A percentile compares a stretch with the other conserved stretches of the same genome.
Evolutionary conservation across 2,113 vertebrate genomes (phyloP).

Genomic region (Lates calcarifer): DNA sequence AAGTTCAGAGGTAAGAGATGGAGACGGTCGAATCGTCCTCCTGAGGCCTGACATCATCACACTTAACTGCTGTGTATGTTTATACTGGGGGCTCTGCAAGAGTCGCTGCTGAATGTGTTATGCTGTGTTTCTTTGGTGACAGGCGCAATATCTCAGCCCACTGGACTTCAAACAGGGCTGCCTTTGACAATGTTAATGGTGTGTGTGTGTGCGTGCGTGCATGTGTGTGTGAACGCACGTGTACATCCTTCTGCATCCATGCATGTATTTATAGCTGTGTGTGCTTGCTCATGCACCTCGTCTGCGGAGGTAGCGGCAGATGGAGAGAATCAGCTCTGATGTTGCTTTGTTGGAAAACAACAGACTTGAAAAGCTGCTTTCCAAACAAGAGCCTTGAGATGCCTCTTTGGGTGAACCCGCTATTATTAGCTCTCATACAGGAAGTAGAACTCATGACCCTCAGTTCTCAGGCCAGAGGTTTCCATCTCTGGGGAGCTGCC

Average conservation of each 20-base stretch:
- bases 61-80: slow-evolving; percentile 59
- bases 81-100: slow-evolving; percentile 41
- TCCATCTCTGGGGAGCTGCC: slow-evolving; percentile 43
- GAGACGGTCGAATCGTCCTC: background rate
- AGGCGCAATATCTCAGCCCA: slow-evolving; percentile 58
- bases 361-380: slow-evolving; percentile 42
- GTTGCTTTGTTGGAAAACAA: slow-evolving; percentile 26
- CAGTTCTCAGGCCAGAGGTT: slow-evolving; percentile 67
- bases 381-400: slow-evolving; percentile 58
- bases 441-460: slow-evolving; percentile 74
- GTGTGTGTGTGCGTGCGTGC: slow-evolving; percentile 4
- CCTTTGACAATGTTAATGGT: slow-evolving; percentile 58
- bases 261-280: slow-evolving; percentile 26
- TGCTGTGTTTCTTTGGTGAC: slow-evolving; percentile 74
- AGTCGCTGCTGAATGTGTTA: slow-evolving; percentile 64
- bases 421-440: slow-evolving; percentile 77
- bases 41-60: slow-evolving; percentile 44
- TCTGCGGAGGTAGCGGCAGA: slow-evolving; percentile 27
- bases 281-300: background rate
- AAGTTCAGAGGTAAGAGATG: slow-evolving; percentile 94
- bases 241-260: slow-evolving; percentile 2
- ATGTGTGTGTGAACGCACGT: background rate
- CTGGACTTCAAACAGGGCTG: slow-evolving; percentile 69
- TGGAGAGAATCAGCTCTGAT: slow-evolving; percentile 35
- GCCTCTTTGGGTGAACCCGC: slow-evolving; percentile 47